A percentile compares a stretch with the other conserved stretches of the same genome.
phyloP scores from a whole-genome alignment of 92 coral and sea anemone species.

The Montipora capitata region DNA sequence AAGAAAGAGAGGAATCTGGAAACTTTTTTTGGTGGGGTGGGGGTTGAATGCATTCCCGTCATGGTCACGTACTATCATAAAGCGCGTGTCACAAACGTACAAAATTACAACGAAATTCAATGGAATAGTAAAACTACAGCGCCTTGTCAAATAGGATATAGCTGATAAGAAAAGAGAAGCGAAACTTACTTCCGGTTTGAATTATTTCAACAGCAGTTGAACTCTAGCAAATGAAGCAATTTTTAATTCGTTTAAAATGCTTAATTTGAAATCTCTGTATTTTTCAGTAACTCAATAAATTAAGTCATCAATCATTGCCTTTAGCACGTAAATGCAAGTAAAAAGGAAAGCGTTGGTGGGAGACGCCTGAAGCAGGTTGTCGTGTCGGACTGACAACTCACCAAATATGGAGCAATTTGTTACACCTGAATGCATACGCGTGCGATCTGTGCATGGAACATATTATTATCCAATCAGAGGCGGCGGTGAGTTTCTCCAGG shows the following conservation, averaged over 20 bases:
- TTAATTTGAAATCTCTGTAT: background rate
- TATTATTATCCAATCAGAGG: conserved; percentile 80
- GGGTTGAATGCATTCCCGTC: background rate
- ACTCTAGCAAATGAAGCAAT: background rate
- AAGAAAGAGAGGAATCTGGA: background rate
- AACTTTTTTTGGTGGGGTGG: background rate
- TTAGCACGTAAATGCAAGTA: conserved; percentile 9
- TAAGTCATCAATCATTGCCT: background rate
- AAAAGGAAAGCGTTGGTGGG: conserved; percentile 37
- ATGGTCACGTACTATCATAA: conserved; percentile 17
- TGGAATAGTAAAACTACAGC: background rate
- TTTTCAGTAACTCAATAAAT: background rate
- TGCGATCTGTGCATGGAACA: conserved; percentile 71
- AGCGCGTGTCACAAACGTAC: background rate
- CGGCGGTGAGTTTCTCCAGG: conserved; percentile 39
- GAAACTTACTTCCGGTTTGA: conserved; percentile 22
- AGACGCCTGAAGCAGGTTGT: conserved; percentile 40
- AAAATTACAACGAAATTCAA: background rate
- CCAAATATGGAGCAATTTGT: conserved; percentile 81
- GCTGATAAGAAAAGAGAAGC: background rate
- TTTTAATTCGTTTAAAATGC: background rate
- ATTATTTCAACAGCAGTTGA: background rate
- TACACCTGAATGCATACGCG: conserved; percentile 81
- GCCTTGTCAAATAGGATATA: conserved; percentile 32
- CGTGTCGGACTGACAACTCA: conserved; percentile 28